Evolutionary conservation across 2,797 vertebrate genomes (phyloP).

Genomic region (Phaenicophaeus curvirostris): DNA sequence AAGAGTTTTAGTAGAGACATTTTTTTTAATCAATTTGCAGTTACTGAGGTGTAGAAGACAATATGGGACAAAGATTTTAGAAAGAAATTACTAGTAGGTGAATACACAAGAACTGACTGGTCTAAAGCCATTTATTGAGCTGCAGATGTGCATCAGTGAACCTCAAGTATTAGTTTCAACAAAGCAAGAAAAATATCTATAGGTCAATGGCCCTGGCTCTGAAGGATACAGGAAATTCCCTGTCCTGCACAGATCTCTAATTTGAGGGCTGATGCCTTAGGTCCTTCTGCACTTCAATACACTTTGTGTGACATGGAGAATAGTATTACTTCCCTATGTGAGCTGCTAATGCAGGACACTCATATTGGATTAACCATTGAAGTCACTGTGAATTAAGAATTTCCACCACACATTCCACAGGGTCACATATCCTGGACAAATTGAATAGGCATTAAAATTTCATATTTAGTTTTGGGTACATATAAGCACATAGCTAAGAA

Average conservation of each 20-base stretch:
- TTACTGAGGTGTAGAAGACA: constrained; percentile 1
- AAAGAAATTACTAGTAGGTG: background rate
- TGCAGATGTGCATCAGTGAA: background rate
- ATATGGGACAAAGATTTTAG: background rate
- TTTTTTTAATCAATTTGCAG: background rate
- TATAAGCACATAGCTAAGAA: background rate
- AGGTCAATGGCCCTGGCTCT: background rate
- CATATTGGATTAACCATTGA: background rate
- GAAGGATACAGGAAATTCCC: background rate
- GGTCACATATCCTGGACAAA: background rate
- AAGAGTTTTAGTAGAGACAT: background rate
- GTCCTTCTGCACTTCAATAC: background rate
- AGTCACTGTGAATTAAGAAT: background rate
- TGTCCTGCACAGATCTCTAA: too few relatives aligned
- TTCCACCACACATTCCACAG: background rate
- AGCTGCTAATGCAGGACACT: background rate
- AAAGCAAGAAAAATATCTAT: background rate
- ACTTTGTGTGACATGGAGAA: background rate
- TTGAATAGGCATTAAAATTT: background rate
- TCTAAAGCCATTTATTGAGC: background rate
- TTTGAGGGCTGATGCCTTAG: background rate
- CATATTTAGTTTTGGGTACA: background rate
- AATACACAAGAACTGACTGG: background rate
- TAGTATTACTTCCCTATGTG: background rate
- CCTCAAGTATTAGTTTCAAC: background rate